phyloP scores from a whole-genome alignment of 2,113 vertebrate species.

The Amazona guildingii region DNA sequence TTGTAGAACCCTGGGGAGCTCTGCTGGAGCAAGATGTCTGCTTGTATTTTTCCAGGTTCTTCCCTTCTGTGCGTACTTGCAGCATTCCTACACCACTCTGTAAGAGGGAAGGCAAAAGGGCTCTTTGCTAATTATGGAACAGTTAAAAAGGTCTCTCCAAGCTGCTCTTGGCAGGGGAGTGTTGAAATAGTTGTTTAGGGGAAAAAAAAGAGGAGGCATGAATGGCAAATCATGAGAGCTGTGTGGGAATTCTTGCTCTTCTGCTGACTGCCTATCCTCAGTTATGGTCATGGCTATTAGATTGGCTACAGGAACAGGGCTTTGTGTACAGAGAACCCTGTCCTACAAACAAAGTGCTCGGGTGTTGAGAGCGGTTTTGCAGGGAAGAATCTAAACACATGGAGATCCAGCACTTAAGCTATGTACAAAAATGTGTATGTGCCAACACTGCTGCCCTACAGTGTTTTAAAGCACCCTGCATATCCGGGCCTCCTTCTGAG shows the following conservation, averaged over 20 bases:
- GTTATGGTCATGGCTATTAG: not conserved
- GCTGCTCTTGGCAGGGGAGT: not conserved
- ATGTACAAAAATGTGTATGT: not conserved
- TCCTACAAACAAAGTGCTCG: not conserved
- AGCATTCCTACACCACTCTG: not conserved
- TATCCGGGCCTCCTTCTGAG: not conserved
- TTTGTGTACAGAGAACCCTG: not conserved
- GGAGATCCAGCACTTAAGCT: not conserved
- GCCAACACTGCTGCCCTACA: not conserved
- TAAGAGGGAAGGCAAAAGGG: not conserved
- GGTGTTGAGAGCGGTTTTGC: fast-evolving
- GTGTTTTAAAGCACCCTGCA: not conserved
- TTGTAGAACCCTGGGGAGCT: not conserved
- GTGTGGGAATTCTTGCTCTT: not conserved
- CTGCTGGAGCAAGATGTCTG: not conserved
- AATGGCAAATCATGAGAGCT: not conserved
- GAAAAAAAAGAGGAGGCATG: not conserved
- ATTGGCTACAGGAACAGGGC: not conserved
- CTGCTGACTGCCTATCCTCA: not conserved
- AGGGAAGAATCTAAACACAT: not conserved
- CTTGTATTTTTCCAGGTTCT: not conserved
- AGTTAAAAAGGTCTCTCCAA: not conserved
- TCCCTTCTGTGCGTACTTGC: not conserved
- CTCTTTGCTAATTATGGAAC: not conserved
- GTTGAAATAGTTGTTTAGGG: fast-evolving